A percentile compares a stretch with the other conserved stretches of the same genome.
phyloP scores from a whole-genome alignment of 2,113 vertebrate species.

The Dicrurus megarhynchus region DNA sequence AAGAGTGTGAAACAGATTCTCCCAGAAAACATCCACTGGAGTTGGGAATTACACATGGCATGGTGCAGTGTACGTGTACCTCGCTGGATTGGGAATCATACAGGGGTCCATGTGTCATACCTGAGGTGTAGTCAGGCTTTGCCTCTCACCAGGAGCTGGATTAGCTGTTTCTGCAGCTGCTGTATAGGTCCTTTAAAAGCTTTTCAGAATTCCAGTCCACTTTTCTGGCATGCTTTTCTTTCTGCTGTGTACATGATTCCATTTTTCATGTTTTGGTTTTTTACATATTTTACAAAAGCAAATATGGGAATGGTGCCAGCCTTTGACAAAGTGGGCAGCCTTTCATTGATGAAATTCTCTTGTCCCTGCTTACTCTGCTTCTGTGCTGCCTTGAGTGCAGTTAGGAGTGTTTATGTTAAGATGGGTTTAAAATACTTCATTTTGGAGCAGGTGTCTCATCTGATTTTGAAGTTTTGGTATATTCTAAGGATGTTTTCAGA shows the following conservation, averaged over 20 bases:
- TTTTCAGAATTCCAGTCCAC: not conserved
- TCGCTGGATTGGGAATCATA: rapidly evolving
- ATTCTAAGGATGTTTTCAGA: not conserved
- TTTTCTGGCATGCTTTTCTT: not conserved
- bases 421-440: not conserved
- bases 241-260: not conserved
- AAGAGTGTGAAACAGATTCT: not conserved
- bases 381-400: not conserved
- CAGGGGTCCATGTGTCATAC: not conserved
- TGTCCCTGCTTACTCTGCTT: not conserved
- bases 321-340: not conserved
- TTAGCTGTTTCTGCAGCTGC: not conserved
- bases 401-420: not conserved
- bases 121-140: not conserved
- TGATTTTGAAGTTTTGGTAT: not conserved
- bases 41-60: not conserved
- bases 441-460: not conserved
- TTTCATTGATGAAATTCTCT: not conserved
- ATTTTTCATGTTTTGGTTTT: not conserved
- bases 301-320: not conserved
- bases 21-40: not conserved
- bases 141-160: not conserved
- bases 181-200: not conserved
- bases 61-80: not conserved
- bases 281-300: not conserved